Conservation (phyloP, 2,888 invertebrate species). For the Pristionchus japonicus region DNA sequence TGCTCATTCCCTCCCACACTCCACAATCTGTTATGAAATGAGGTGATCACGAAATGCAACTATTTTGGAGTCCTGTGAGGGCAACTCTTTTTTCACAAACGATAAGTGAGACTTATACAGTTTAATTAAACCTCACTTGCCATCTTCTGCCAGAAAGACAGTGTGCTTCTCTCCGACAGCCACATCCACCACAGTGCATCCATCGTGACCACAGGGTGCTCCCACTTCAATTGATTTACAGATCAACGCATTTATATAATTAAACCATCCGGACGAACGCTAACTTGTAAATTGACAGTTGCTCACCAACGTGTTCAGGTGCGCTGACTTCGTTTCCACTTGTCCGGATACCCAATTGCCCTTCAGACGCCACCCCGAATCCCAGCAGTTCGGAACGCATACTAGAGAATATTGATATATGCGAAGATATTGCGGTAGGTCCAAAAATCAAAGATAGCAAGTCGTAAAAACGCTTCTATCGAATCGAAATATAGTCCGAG, state of each 20-base stretch:
- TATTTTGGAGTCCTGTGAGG: no score
- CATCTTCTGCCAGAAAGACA: conserved; percentile 63
- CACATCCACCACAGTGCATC: conserved; percentile 55
- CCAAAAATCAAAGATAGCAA: no score
- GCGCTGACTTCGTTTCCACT: conserved; percentile 45
- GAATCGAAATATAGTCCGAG: background rate
- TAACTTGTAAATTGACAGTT: background rate
- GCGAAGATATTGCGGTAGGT: no score
- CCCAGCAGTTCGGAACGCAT: conserved; percentile 63
- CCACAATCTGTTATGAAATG: conserved; percentile 59
- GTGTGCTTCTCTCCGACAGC: conserved; percentile 69
- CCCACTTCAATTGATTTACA: no score
- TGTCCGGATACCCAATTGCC: conserved; percentile 62
- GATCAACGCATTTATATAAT: no score
- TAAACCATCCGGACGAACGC: no score
- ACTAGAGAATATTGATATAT: no score
- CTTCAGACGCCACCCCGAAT: conserved; percentile 62
- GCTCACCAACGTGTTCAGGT: conserved; percentile 61
- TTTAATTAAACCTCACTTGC: conserved; percentile 52
- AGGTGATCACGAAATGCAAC: no score
- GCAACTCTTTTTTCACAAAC: no score
- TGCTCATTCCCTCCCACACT: conserved; percentile 65
- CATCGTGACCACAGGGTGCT: conserved; percentile 56
- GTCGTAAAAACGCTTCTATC: no score
- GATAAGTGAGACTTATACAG: no score